Conservation (phyloP, 2,888 invertebrate species). For the Scelioninae gen. 1 region DNA sequence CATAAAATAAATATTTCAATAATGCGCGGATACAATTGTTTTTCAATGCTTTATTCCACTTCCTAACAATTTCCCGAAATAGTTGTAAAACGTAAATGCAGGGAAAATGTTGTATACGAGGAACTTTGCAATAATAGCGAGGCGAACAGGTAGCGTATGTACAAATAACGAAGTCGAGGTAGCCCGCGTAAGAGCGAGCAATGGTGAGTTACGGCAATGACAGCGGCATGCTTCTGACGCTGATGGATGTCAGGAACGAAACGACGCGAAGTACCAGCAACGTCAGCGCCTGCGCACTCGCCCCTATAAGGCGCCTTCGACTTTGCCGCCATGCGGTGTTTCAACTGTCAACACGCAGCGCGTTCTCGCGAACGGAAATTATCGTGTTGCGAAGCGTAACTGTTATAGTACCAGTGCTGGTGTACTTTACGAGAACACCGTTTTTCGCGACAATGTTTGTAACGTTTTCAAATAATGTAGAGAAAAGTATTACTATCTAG, state of each 20-base stretch:
- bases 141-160: slow-evolving; percentile 59
- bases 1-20: slow-evolving; percentile 14
- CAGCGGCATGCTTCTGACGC: slow-evolving; percentile 79
- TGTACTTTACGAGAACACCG: slow-evolving; percentile 77
- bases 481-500: slow-evolving; percentile 12
- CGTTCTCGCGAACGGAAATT: slow-evolving; percentile 82
- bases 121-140: slow-evolving; percentile 46
- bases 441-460: slow-evolving; percentile 73
- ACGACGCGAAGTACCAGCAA: slow-evolving; percentile 59
- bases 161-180: slow-evolving; percentile 67
- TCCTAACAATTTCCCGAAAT: slow-evolving; percentile 43
- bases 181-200: slow-evolving; percentile 73
- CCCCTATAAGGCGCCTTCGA: slow-evolving; percentile 81
- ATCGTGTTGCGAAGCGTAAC: slow-evolving; percentile 70
- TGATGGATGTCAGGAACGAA: slow-evolving; percentile 82
- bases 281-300: slow-evolving; percentile 81
- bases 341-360: slow-evolving; percentile 82
- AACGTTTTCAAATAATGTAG: slow-evolving; percentile 71
- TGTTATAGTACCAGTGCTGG: slow-evolving; percentile 78
- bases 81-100: slow-evolving; percentile 45
- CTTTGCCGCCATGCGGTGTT: slow-evolving; percentile 80
- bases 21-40: slow-evolving; percentile 36
- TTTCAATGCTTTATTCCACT: slow-evolving; percentile 18
- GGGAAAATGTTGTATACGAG: slow-evolving; percentile 55
- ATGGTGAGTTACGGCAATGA: slow-evolving; percentile 77